Evolutionary conservation across 1,140 invertebrate genomes (phyloP).

Genomic region (Sarcophaga peregrina): DNA sequence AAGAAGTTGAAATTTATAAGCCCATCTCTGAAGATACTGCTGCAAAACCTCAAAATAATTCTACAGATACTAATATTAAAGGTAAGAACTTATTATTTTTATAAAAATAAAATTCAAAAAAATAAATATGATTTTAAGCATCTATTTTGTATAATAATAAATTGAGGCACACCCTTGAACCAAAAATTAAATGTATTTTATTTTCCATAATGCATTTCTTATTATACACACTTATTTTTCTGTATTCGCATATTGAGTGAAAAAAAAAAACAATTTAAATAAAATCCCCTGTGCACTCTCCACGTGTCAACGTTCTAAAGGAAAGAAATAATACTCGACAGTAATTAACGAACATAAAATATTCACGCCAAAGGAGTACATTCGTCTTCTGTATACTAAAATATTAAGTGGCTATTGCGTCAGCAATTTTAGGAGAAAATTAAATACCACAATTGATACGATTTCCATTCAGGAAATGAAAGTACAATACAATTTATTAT

Average conservation of each 20-base stretch:
- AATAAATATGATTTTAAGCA: background rate
- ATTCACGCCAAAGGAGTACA: background rate
- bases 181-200: background rate
- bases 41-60: background rate
- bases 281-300: background rate
- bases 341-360: background rate
- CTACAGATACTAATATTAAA: background rate
- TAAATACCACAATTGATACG: background rate
- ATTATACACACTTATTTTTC: too few relatives aligned
- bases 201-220: too few relatives aligned
- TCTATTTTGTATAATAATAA: background rate
- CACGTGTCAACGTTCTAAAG: background rate
- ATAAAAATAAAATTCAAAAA: background rate
- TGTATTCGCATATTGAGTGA: too few relatives aligned
- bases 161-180: background rate
- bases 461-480: too few relatives aligned
- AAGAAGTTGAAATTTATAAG: slow-evolving; percentile 35
- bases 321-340: background rate
- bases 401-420: background rate
- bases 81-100: slow-evolving; percentile 1
- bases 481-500: too few relatives aligned
- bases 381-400: background rate
- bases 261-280: too few relatives aligned
- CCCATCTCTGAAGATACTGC: slow-evolving; percentile 35
- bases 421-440: background rate